A percentile compares a stretch with the other conserved stretches of the same genome.
Evolutionary conservation across 2,113 vertebrate species (phyloP).

Genomic region (Copsychus sechellarum): DNA sequence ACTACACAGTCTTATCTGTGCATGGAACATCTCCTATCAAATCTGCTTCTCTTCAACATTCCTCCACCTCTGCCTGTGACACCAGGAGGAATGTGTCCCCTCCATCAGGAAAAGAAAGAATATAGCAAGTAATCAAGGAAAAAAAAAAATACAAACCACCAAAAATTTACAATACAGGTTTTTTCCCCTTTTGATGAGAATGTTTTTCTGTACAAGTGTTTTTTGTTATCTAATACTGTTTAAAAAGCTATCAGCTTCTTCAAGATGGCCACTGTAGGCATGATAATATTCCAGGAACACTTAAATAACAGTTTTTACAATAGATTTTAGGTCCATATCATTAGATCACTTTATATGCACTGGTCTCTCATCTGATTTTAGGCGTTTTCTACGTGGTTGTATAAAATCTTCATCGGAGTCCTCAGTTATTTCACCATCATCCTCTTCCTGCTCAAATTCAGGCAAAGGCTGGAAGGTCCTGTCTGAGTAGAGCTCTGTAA

Average conservation of each 20-base stretch:
- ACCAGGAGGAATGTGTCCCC: constrained; percentile 6
- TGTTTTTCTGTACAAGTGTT: constrained; percentile 77
- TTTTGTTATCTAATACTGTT: constrained; percentile 81
- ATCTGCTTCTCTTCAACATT: constrained; percentile 49
- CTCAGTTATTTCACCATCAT: constrained; percentile 86
- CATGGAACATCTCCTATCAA: constrained; percentile 32
- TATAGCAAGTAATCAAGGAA: constrained; percentile 21
- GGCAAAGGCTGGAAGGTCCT: constrained; percentile 89
- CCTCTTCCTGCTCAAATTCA: constrained; percentile 85
- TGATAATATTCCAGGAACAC: constrained; percentile 79
- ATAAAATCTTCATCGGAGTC: constrained; percentile 95
- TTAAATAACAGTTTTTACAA: constrained; percentile 82
- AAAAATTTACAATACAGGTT: constrained; percentile 51
- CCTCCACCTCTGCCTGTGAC: constrained; percentile 51
- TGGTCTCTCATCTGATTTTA: constrained; percentile 93
- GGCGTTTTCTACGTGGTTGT: constrained; percentile 93
- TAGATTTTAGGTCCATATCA: constrained; percentile 68
- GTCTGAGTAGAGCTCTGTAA: constrained; percentile 90
- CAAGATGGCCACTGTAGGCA: constrained; percentile 75
- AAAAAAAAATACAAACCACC: background rate
- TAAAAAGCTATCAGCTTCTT: constrained; percentile 79
- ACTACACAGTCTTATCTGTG: constrained; percentile 19
- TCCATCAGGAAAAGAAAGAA: constrained; percentile 51
- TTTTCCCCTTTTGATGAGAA: constrained; percentile 74
- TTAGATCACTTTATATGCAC: constrained; percentile 92